phyloP scores from a whole-genome alignment of 2,888 invertebrate species.

The Ashinkailepas kermadecensis region DNA sequence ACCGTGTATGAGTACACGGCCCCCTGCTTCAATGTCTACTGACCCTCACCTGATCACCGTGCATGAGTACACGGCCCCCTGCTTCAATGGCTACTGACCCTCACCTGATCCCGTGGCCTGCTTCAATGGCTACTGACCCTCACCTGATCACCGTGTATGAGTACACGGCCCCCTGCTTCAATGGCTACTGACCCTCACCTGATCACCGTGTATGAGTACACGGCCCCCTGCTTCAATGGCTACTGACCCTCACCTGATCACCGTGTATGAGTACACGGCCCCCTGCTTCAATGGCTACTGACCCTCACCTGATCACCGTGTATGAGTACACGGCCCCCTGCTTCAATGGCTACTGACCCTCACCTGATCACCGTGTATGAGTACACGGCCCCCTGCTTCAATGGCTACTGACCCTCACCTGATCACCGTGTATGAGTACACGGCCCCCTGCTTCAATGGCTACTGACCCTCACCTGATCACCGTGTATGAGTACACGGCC shows the following conservation, averaged over 20 bases:
- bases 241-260: conserved; percentile 34
- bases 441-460: conserved; percentile 36
- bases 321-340: conserved; percentile 37
- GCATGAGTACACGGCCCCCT: conserved; percentile 38
- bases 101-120: conserved; percentile 38
- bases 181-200: conserved; percentile 34
- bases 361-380: conserved; percentile 39
- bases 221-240: conserved; percentile 36
- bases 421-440: conserved; percentile 39
- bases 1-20: conserved; percentile 38
- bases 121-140: conserved; percentile 30
- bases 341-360: conserved; percentile 30
- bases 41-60: conserved; percentile 36
- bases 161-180: conserved; percentile 36
- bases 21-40: conserved; percentile 33
- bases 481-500: conserved; percentile 39
- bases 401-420: conserved; percentile 34
- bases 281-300: conserved; percentile 33
- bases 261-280: conserved; percentile 39
- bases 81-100: conserved; percentile 31
- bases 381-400: conserved; percentile 36
- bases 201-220: conserved; percentile 39
- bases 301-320: conserved; percentile 37
- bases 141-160: conserved; percentile 39
- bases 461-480: conserved; percentile 34